Percentiles rank a stretch among this genome's conserved stretches.
Evolutionary conservation across 1,140 invertebrate genomes (phyloP).

Genomic region (Steinernema feltiae): DNA sequence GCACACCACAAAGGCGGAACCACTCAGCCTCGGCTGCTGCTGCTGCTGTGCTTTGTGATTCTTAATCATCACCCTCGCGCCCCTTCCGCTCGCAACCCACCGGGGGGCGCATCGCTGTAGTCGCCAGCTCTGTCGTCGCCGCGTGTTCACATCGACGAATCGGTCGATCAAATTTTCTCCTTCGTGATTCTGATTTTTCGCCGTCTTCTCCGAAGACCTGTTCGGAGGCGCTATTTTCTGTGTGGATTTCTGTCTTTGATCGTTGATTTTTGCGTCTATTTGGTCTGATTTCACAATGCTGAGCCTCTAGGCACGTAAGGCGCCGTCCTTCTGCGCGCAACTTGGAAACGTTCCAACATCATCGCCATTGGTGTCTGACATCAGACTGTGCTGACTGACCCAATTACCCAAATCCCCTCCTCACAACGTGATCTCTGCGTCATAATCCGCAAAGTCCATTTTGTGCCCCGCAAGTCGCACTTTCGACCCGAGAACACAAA

Average conservation of each 20-base stretch:
- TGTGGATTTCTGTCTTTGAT: not conserved
- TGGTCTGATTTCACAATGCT: not conserved
- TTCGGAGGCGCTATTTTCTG: not conserved
- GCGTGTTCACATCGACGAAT: not conserved
- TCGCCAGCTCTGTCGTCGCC: not conserved
- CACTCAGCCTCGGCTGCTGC: no score
- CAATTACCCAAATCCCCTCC: no score
- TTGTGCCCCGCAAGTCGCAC: not conserved
- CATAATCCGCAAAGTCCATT: not conserved
- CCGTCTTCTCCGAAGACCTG: not conserved
- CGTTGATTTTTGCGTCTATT: not conserved
- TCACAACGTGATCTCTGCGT: not conserved
- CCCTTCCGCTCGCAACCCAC: no score
- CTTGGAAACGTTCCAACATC: no score
- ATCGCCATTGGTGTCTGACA: no score
- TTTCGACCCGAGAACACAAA: not conserved
- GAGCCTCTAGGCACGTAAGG: not conserved
- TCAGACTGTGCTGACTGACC: no score
- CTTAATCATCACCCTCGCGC: no score
- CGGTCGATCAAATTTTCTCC: not conserved
- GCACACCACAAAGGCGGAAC: no score
- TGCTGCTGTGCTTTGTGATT: no score
- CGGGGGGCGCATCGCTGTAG: no score
- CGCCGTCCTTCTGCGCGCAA: not conserved
- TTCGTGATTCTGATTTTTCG: not conserved